Evolutionary conservation across 92 coral and sea anemone genomes (phyloP), one percentile per base, ranked within the genome.

Genomic region (Nematostella vectensis): DNA sequence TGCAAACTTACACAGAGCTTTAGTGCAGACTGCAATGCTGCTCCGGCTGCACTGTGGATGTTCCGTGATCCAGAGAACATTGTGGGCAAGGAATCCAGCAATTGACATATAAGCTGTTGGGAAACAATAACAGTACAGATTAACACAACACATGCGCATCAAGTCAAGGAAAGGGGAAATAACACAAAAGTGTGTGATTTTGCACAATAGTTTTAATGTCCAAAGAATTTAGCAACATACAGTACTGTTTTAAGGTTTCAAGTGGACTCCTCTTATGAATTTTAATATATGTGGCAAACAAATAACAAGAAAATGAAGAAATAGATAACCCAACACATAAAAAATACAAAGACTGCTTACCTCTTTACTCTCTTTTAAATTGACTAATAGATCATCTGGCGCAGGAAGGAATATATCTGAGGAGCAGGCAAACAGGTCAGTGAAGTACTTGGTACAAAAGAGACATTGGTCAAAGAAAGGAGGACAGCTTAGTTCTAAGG

Each of bases 1-100:
- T n/a, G n/a, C 31, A 3, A 27, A 54, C 94, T 70, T 72, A 93
- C 99, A 62, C 78, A 54, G 54, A 93, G 85, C 53, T 86, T 93
- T 11, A 93, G 83, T 24, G 99, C 93, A 11, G 96, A 88, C 45
- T 82, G 94, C 54, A 93, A 69, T 2, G 94, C 94, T 28, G 99
- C 91, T 29, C 99, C 99, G 20, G 96, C 75, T n/a, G 99, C 99
- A 79, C 99, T 78, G 58, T 93, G 86, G n/a, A 82, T 69, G 54
- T 82, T 83, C 23, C 50, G 88, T 8, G 78, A 71, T 12, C 77
- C 78, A 74, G 31, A 72, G 61, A 87, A 93, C 85, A 83, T 82
- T 48, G 67, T 74, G 1, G 99, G 99, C 45, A 93, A 69, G 11
- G 85, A 74, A 50, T 93, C 99, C 52, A 93, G 79, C 31, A 93